Evolutionary conservation across 2,797 vertebrate genomes (phyloP).

Genomic region (Leucoraja ocellata): DNA sequence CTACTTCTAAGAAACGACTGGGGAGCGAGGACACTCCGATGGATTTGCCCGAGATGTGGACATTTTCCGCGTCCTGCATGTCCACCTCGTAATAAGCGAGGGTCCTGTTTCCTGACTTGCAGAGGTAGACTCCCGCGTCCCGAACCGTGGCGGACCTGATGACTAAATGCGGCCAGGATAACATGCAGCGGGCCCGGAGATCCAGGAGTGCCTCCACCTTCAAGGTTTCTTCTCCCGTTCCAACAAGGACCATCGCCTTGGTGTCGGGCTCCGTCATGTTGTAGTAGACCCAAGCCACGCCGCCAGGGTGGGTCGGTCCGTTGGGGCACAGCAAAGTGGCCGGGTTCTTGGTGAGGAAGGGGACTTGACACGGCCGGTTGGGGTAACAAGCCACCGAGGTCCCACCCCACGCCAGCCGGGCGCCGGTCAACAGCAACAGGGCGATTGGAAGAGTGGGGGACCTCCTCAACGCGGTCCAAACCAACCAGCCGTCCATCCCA

Average conservation of each 20-base stretch:
- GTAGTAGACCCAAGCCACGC: neutral
- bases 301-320: neutral
- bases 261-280: neutral
- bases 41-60: conserved; percentile 43
- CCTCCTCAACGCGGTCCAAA: neutral
- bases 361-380: neutral
- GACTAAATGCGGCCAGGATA: conserved; percentile 38
- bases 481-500: neutral
- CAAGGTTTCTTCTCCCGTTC: neutral
- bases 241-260: neutral
- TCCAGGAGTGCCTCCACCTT: fast-evolving
- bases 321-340: neutral
- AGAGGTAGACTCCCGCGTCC: conserved; percentile 48
- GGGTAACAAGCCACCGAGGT: neutral
- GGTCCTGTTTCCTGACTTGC: neutral
- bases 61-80: conserved; percentile 46
- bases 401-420: neutral
- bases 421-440: neutral
- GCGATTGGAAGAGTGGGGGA: neutral
- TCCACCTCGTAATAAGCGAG: conserved; percentile 48
- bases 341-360: neutral
- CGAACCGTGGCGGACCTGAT: conserved; percentile 41
- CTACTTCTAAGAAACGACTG: conserved; percentile 39
- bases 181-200: neutral
- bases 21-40: conserved; percentile 41